Evolutionary conservation across 1,140 invertebrate genomes (phyloP), one percentile per base, ranked within the genome.

Genomic region (Scaptomyza graminum): DNA sequence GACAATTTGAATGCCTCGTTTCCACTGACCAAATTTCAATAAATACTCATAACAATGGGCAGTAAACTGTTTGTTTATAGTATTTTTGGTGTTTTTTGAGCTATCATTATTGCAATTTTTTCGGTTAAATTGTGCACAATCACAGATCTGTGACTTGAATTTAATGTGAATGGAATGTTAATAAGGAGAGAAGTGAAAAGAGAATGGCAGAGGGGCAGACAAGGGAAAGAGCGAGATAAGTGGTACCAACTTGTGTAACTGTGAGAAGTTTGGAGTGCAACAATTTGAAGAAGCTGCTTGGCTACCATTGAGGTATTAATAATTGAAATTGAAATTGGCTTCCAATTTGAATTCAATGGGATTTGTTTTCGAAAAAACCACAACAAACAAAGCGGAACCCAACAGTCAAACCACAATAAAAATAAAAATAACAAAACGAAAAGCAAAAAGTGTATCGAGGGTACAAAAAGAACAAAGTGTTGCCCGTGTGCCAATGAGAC

Each of bases 91-190:
- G 13, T 47, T 60, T 18, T 59, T 44, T 11, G 13, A 28, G 15
- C 44, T 13, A 13, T 57, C 49, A n/a, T 59, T 31, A 39, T 37
- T 46, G 37, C 16, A 28, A 39, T 41, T 47, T 15, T 16, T 67
- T 39, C 9, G 79, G 72, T 79, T 54, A 85, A 76, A 84, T 84
- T 74, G 81, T 69, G 37, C 44, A 56, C 72, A 79, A 83, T 83
- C 76, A 79, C 66, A 85, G 49, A 28, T n/a, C 39, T 47, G 37
- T 28, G 31, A 66, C 68, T 71, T 59, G 41, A 71, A 66, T 71
- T 66, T 41, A 70, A 65, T 70, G 39, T 13, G 31, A 65, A 66
- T 59, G 34, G 0, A 3, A 22, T 22, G 1, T 22, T 12, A 3
- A 37, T 9, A 37, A 3, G 12, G 9, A 13, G 15, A 44, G 18